Percentiles rank a stretch among this genome's conserved stretches.
Evolutionary conservation across 2,797 vertebrate genomes (phyloP).

Genomic region (Pterois miles): DNA sequence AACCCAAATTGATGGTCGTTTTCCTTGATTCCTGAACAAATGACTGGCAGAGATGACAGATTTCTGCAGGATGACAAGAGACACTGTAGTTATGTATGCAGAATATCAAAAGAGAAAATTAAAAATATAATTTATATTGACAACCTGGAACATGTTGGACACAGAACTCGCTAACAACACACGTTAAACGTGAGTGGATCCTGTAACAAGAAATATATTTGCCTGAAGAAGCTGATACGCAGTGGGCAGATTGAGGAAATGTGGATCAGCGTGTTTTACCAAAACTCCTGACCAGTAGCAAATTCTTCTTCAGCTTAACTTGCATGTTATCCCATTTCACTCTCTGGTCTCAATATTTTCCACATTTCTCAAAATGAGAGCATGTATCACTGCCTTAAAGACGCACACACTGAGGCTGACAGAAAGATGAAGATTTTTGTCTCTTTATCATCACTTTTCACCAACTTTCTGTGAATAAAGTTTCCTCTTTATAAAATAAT

Average conservation of each 20-base stretch:
- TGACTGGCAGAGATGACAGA: background rate
- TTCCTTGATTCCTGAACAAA: background rate
- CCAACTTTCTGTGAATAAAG: conserved; percentile 19
- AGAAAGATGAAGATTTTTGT: background rate
- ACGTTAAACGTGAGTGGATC: conserved; percentile 22
- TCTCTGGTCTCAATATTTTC: background rate
- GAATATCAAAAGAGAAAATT: conserved; percentile 37
- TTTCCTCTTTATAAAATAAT: conserved; percentile 32
- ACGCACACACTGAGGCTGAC: background rate
- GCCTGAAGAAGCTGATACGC: background rate
- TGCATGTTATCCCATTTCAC: background rate
- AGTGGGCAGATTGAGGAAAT: background rate
- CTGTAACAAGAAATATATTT: conserved; percentile 18
- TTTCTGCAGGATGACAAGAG: conserved; percentile 5
- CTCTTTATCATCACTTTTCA: background rate
- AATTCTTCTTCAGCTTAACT: background rate
- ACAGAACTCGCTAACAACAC: conserved; percentile 22
- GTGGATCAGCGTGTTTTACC: background rate
- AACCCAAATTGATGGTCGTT: conserved; percentile 3
- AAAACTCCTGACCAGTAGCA: conserved; percentile 9
- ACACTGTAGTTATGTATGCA: background rate
- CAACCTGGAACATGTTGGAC: conserved; percentile 3
- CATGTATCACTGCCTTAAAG: conserved; percentile 19
- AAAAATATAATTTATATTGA: conserved; percentile 45
- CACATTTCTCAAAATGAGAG: conserved; percentile 24